Evolutionary conservation across 2,113 vertebrate species (phyloP), one percentile per base, ranked within the genome.

Genomic region (Crotalus helleri): DNA sequence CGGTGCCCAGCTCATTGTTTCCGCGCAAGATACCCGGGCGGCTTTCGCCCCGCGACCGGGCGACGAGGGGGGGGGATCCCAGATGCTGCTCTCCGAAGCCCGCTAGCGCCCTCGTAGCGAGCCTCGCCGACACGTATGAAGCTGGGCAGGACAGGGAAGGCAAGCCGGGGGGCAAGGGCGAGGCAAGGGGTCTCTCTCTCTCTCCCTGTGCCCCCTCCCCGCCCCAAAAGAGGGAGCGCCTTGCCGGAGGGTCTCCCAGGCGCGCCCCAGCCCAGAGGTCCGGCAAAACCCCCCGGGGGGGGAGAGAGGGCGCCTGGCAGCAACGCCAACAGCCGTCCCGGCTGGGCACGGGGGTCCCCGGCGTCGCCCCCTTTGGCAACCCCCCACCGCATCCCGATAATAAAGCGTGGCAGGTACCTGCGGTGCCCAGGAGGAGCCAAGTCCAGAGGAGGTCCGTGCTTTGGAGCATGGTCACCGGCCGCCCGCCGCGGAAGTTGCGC

Each of bases 401-500:
- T 19, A 13, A 44, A 87, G 81, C 21, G 51, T 87, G 90, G 59
- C 44, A 29, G 93, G 93, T 98, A 99, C 99, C 99, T 99, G 98
- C 97, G 57, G 97, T 97, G 98, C 98, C 98, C 92, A 99, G 97
- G 91, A 98, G 97, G 96, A 98, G 97, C 97, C 98, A 97, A 96
- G 98, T 98, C 97, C 98, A 97, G 96, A 98, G 95, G 96, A 98
- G 96, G 97, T 98, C 98, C 97, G 96, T 96, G 95, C 97, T 97
- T 95, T 96, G 97, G 98, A 98, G 97, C 99, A 99, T 99, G 97
- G 98, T 98, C 98, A 98, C 97, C 98, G 96, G 97, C 98, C 91
- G 95, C 93, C 92, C 87, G 92, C 91, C 90, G 94, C 93, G 92
- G 94, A 94, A 96, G 94, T 97, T 95, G 92, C 90, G 95, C 93